A percentile compares a stretch with the other conserved stretches of the same genome.
Conservation (phyloP, 2,888 invertebrate genomes). For the Sarcophaga variegata region DNA sequence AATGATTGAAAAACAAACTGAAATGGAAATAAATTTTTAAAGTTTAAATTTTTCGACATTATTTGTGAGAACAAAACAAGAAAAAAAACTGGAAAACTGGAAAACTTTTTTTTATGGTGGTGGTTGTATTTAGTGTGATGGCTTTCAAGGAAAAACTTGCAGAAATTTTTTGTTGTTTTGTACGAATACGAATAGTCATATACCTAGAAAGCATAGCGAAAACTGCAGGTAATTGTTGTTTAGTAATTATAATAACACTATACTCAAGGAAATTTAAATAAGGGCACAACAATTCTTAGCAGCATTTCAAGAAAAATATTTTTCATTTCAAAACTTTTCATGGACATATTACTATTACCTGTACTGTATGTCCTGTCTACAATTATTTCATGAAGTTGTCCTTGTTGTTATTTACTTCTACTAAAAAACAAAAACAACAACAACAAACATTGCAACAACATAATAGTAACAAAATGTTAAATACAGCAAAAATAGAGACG, state of each 20-base stretch:
- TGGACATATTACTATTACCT: neutral
- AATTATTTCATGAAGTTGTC: conserved; percentile 45
- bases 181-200: conserved; percentile 26
- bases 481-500: neutral
- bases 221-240: conserved; percentile 36
- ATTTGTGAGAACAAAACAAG: neutral
- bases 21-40: neutral
- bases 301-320: neutral
- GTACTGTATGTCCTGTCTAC: conserved; percentile 13
- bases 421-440: neutral
- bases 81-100: neutral
- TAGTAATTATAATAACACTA: conserved; percentile 32
- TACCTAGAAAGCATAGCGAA: neutral
- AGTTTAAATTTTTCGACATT: neutral
- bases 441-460: neutral
- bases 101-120: neutral
- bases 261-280: conserved; percentile 10
- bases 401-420: conserved; percentile 48
- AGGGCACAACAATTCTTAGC: neutral
- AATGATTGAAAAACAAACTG: neutral
- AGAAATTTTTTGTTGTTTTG: neutral
- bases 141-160: conserved; percentile 20
- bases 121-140: conserved; percentile 10
- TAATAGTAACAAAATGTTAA: neutral
- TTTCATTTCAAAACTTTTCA: neutral